These are phyloP conservation scores for Siniperca obscura DNA, from an alignment of 2,797 vertebrate species.

Conservation along the genomic window DNA sequence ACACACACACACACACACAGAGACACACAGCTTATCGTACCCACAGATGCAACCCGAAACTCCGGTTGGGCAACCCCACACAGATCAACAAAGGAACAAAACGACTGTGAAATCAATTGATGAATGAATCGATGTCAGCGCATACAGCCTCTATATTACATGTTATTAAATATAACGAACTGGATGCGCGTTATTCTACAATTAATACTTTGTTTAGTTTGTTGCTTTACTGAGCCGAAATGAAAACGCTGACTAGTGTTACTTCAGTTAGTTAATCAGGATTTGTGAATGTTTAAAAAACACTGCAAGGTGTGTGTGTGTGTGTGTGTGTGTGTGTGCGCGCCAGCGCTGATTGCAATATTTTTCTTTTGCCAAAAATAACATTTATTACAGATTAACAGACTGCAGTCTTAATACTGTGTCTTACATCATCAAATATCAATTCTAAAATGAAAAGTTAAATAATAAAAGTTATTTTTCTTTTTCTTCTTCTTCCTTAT, in stretches of 20 bases:
- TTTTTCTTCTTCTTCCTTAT: background rate
- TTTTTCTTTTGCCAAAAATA: background rate
- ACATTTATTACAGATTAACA: background rate
- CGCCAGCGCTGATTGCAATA: background rate
- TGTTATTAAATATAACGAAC: constrained; percentile 77
- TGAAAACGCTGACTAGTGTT: constrained; percentile 44
- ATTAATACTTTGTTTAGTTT: constrained; percentile 66
- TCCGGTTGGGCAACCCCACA: constrained; percentile 79
- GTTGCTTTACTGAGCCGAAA: constrained; percentile 38
- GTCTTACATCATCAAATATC: background rate
- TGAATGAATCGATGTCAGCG: constrained; percentile 76
- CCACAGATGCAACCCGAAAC: constrained; percentile 80
- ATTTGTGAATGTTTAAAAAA: constrained; percentile 32
- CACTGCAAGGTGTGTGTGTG: constrained; percentile 7
- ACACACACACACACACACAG: constrained; percentile 46
- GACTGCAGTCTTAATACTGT: background rate
- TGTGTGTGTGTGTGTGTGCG: background rate
- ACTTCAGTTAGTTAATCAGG: constrained; percentile 7
- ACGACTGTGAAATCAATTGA: constrained; percentile 84
- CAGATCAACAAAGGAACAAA: constrained; percentile 82
- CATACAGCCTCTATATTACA: constrained; percentile 68
- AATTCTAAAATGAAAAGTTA: background rate
- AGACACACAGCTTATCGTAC: constrained; percentile 55
- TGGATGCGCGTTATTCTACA: constrained; percentile 49
- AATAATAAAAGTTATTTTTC: background rate